Base-by-base conservation (phyloP, 1,140 invertebrate species). In the Branchinecta lynchi region DNA sequence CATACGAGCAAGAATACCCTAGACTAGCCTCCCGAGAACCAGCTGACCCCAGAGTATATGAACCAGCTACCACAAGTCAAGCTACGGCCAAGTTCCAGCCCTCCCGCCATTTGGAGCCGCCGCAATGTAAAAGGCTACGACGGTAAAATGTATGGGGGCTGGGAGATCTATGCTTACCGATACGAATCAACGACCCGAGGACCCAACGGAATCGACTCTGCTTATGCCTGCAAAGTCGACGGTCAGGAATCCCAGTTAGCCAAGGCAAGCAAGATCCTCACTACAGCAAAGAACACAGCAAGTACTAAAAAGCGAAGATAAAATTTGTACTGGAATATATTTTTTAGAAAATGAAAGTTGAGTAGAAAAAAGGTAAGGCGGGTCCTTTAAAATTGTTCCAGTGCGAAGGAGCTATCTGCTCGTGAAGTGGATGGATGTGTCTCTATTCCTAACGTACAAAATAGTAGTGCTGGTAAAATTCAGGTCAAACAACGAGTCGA, bases 401-500 rank as follows among this genome's bases (percentile, higher is more conserved):
- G 32, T 1, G 32, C 32, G 1, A 32, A 32, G 1, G 32, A 32
- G 32, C 32, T 32, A 32, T 32, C 32, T 32, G 32, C 32, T 32
- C 32, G 5, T 32, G 32, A 32, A 32, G 32, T 32, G 1, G 32
- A 32, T 32, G 32, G 32, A 32, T 32, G 32, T 32, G 32, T 32
- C 1, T 32, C 32, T 32, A 32, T 32, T 32, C 5, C 32, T 32
- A 32, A 32, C 32, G 32, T 32, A 32, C 17, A 32, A 69, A 70
- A 70, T 71, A 66, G 21, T 70, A 8, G 32, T 69, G 43, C 17
- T 69, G 43, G 7, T 65, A 67, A 66, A 15, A 66, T 43, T 12
- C 45, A 5, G 67, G 70, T 87, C 79, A 97, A 77, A 93, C 94
- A 69, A 98, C 93, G 71, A 98, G 83, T 77, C 96, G 84, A 78